A percentile compares a stretch with the other conserved stretches of the same genome.
Conservation (phyloP, 1,140 invertebrate species). For the Vanessa atalanta region DNA sequence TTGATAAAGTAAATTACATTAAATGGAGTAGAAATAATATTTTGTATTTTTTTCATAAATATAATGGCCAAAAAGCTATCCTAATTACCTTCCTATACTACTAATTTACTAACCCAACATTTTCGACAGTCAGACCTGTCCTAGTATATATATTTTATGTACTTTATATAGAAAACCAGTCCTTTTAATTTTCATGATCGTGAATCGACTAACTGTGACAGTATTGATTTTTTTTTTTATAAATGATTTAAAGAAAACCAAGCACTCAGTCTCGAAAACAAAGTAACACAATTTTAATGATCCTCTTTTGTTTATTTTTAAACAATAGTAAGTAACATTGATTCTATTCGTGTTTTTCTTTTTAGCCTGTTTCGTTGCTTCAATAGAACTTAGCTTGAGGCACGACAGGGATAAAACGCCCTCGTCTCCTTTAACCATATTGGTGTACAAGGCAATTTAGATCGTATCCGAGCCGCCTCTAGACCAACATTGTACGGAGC, state of each 20-base stretch:
- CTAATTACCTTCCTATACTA: too few relatives aligned
- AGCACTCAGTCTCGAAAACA: not conserved
- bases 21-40: too few relatives aligned
- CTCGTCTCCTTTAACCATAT: conserved; percentile 23
- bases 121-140: too few relatives aligned
- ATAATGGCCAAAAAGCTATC: too few relatives aligned
- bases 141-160: too few relatives aligned
- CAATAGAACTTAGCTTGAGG: conserved; percentile 30
- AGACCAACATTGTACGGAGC: conserved; percentile 29
- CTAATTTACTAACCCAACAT: too few relatives aligned
- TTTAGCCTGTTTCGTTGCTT: conserved; percentile 22
- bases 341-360: conserved; percentile 21
- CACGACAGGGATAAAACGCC: conserved; percentile 26
- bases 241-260: not conserved
- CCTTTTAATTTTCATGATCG: too few relatives aligned
- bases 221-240: too few relatives aligned
- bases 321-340: conserved; percentile 4
- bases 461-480: conserved; percentile 29
- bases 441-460: conserved; percentile 39
- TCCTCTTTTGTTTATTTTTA: not conserved
- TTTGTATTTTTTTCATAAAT: too few relatives aligned
- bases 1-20: too few relatives aligned
- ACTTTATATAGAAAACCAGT: too few relatives aligned
- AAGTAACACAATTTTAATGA: not conserved
- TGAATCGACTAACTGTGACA: too few relatives aligned